Conservation (phyloP, 1,140 invertebrate genomes). For the Parapsyche elsis region DNA sequence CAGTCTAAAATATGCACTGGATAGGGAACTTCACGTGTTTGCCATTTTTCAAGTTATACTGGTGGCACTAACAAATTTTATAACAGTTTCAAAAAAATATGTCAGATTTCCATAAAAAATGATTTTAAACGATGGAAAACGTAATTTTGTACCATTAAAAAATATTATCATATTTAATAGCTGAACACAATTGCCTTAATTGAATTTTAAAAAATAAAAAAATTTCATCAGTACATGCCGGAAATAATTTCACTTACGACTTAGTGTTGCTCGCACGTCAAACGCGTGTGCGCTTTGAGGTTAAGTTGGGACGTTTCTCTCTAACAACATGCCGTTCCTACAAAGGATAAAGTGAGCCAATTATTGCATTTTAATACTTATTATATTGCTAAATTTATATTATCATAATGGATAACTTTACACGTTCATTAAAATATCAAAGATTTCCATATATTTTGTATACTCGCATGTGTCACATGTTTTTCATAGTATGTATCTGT, state of each 20-base stretch:
- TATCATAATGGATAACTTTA: not conserved
- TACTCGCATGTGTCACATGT: not conserved
- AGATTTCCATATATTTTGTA: not conserved
- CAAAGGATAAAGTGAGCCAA: slow-evolving; percentile 64
- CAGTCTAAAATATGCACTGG: no score
- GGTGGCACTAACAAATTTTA: no score
- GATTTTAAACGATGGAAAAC: no score
- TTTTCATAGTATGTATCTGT: no score
- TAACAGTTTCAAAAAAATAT: no score
- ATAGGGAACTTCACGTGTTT: no score
- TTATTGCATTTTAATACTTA: not conserved
- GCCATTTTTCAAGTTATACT: no score
- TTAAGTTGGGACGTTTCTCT: not conserved
- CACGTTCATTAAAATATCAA: not conserved
- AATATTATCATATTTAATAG: no score
- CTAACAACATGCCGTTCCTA: slow-evolving; percentile 61
- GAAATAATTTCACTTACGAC: not conserved
- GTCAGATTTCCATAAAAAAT: no score
- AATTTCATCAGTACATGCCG: not conserved
- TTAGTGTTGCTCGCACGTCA: not conserved
- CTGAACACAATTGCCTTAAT: no score
- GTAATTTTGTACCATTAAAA: no score
- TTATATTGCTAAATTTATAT: not conserved
- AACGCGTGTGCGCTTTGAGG: not conserved
- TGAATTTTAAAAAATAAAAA: not conserved